Evolutionary conservation across 1,140 invertebrate species (phyloP), one percentile per base, ranked within the genome.

Genomic region (Goniozus legneri): DNA sequence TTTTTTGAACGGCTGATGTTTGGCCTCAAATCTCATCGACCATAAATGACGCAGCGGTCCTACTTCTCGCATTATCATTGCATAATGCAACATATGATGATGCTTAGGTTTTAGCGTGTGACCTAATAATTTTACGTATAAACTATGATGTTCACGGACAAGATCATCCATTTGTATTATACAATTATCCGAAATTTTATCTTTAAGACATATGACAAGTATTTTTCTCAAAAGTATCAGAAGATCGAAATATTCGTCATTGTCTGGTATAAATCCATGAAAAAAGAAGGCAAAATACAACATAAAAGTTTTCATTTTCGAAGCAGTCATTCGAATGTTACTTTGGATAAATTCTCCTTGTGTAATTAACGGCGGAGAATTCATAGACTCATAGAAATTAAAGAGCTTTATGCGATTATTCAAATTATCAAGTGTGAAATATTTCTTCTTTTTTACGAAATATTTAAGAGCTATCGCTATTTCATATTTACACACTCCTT

Each of bases 1-100:
- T 10, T 27, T 27, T 10, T 27, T 27, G 4, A 27, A 27, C 10
- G 10, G 4, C 4, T 10, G 24, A 27, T 44, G 42, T 49, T 47
- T 43, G 50, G 39, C 55, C 44, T 47, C 37, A 13, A 31, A 47
- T 15, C 36, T 33, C 22, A 47, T 39, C 6, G 34, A 8, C 36
- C 44, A 39, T 38, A 47, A 14, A 32, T 13, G 14, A 21, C 10
- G 12, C 8, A 47, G 19, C 16, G 44, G 36, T 7, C 44, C 44
- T 3, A 12, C 31, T 10, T 2, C 15, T 19, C 13, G 30, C 18
- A 47, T 39, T 10, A 38, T 18, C 3, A 3, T 18, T 13, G 12
- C 8, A 32, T 47, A 38, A 19, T 47, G 35, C 0, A 47, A 10
- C 34, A 47, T 27, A 32, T 39, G 44, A 32, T 47, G 36, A 21